Conservation (phyloP, 2,113 vertebrate genomes). For the Eretmochelys imbricata region DNA sequence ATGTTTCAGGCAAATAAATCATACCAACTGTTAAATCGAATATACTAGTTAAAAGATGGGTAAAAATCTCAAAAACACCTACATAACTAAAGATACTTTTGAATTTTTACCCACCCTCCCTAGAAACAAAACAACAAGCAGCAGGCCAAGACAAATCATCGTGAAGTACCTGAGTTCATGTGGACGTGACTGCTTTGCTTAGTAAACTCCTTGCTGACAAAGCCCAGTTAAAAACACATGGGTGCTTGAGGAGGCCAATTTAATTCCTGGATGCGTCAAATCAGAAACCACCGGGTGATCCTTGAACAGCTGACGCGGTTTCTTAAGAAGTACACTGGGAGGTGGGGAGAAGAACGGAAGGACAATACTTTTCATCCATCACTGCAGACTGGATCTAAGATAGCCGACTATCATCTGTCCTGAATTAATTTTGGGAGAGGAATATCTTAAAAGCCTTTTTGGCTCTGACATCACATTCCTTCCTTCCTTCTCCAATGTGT, state of each 20-base stretch:
- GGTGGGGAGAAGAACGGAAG: fast-evolving
- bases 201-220: fast-evolving
- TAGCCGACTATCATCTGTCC: not conserved
- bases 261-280: fast-evolving
- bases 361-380: too few relatives aligned
- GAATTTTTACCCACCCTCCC: not conserved
- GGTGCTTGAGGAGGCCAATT: not conserved
- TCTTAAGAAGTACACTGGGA: fast-evolving
- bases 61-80: not conserved
- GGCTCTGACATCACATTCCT: not conserved
- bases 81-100: not conserved
- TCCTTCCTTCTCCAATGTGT: not conserved
- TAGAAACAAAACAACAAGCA: not conserved
- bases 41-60: not conserved
- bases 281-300: fast-evolving
- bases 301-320: not conserved
- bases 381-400: not conserved
- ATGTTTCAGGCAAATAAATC: not conserved
- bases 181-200: too few relatives aligned
- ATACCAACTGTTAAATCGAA: not conserved
- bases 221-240: fast-evolving
- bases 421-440: not conserved
- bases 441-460: constrained; percentile 31
- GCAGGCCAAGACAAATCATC: not conserved
- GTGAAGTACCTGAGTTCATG: not conserved